Conservation (phyloP, 2,888 invertebrate genomes). For the Dolomedes plantarius region DNA sequence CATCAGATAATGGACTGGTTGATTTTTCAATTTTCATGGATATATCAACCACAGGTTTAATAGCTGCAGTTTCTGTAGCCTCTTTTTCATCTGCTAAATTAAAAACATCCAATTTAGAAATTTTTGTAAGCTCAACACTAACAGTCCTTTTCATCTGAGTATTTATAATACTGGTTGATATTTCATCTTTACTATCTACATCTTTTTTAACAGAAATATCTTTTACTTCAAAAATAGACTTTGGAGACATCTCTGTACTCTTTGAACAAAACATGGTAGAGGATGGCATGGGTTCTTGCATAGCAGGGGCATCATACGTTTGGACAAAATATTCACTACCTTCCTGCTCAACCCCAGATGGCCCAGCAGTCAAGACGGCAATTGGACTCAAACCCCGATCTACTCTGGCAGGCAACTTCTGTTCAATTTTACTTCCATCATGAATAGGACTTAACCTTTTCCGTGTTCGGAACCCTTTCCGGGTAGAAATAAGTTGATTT, state of each 20-base stretch:
- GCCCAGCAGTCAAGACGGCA: slow-evolving; percentile 61
- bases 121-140: neutral
- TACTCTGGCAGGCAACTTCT: slow-evolving; percentile 36
- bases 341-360: slow-evolving; percentile 49
- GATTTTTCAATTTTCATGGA: slow-evolving; percentile 55
- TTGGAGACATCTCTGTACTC: slow-evolving; percentile 58
- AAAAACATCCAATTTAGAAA: neutral
- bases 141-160: neutral
- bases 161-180: neutral
- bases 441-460: slow-evolving; percentile 61
- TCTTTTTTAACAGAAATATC: neutral
- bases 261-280: slow-evolving; percentile 31
- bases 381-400: slow-evolving; percentile 65
- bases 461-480: slow-evolving; percentile 57
- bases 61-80: neutral
- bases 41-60: neutral
- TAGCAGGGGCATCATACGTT: slow-evolving; percentile 65
- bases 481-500: slow-evolving; percentile 56
- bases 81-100: slow-evolving; percentile 10
- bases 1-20: slow-evolving; percentile 64
- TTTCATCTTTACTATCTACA: neutral
- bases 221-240: slow-evolving; percentile 23
- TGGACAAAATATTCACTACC: slow-evolving; percentile 58
- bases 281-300: slow-evolving; percentile 43
- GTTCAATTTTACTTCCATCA: slow-evolving; percentile 33